Evolutionary conservation across 2,113 vertebrate species (phyloP).

Genomic region (Elanus axillaris): DNA sequence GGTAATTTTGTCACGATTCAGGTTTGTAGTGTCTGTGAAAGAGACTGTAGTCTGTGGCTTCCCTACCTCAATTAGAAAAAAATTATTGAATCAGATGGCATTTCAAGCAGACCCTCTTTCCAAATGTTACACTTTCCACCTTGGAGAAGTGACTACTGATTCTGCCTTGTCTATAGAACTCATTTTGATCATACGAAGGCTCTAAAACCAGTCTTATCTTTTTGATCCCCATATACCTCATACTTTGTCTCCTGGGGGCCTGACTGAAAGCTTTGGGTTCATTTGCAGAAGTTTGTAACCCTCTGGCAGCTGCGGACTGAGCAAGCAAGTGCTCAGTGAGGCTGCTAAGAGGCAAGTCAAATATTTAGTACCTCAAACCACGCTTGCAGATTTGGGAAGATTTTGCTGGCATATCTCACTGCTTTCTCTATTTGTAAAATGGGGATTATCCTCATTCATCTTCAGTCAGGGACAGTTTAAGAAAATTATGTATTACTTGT

Average conservation of each 20-base stretch:
- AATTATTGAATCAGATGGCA: background rate
- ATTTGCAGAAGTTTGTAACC: background rate
- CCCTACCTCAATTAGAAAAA: background rate
- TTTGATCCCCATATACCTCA: background rate
- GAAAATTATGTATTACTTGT: background rate
- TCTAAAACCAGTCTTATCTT: background rate
- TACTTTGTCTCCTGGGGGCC: background rate
- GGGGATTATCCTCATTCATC: background rate
- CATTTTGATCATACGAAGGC: background rate
- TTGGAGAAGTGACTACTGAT: background rate
- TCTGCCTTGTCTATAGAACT: background rate
- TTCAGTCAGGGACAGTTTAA: background rate
- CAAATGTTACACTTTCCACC: background rate
- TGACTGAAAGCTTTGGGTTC: background rate
- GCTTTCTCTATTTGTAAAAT: background rate
- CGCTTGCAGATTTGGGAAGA: background rate
- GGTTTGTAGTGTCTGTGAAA: background rate
- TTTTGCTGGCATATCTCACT: background rate
- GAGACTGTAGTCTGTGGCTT: background rate
- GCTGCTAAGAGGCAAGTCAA: background rate
- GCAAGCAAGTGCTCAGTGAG: background rate
- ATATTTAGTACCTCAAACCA: background rate
- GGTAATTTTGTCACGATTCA: background rate
- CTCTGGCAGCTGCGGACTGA: accelerated
- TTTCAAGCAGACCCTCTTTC: background rate